A percentile compares a stretch with the other conserved stretches of the same genome.
Conservation (phyloP, 2,888 invertebrate genomes). For the Poecilobothrus nobilitatus region DNA sequence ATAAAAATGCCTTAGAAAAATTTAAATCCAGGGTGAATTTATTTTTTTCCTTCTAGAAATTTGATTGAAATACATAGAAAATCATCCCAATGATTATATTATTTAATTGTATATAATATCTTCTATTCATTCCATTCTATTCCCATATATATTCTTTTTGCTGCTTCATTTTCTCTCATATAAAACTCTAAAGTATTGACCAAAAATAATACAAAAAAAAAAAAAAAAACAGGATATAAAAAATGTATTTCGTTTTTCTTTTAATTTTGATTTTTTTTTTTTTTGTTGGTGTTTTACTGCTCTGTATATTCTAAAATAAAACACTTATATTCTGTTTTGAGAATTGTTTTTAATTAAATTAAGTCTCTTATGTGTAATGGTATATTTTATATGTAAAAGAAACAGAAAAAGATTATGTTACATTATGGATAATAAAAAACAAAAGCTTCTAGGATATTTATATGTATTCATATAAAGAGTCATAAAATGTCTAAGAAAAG, state of each 20-base stretch:
- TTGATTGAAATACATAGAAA: not conserved
- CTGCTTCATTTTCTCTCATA: no score
- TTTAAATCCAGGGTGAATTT: not conserved
- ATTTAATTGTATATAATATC: not conserved
- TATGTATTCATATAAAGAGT: not conserved
- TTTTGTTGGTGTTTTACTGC: no score
- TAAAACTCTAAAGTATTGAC: no score
- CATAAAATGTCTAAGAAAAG: not conserved
- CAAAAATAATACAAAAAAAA: no score
- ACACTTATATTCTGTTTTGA: not conserved
- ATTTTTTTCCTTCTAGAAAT: not conserved
- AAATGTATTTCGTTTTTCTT: no score
- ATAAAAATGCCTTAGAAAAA: not conserved
- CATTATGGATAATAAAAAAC: not conserved
- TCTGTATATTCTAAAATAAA: not conserved
- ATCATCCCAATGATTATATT: not conserved
- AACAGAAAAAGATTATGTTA: not conserved
- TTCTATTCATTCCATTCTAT: not conserved
- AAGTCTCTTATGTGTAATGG: not conserved
- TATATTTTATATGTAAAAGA: not conserved
- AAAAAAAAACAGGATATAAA: no score
- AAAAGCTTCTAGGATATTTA: not conserved
- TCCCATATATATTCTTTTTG: no score
- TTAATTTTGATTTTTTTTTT: no score
- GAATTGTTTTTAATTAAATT: conserved; percentile 4